Percentiles rank a stretch among this genome's conserved stretches.
Evolutionary conservation across 2,888 invertebrate genomes (phyloP).

Genomic region (Lepidocyrtinus sp.): DNA sequence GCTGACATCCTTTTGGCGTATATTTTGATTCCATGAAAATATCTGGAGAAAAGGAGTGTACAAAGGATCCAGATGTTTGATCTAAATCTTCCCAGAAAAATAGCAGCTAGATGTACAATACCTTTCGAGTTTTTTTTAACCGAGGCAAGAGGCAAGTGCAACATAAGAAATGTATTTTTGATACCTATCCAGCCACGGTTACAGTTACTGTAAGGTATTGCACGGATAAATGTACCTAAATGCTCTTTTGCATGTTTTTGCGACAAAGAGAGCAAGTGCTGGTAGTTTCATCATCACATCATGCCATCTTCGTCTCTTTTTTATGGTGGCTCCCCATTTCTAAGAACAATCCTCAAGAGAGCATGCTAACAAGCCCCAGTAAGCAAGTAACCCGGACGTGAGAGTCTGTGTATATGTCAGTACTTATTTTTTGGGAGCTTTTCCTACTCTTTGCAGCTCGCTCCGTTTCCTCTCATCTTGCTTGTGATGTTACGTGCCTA

Average conservation of each 20-base stretch:
- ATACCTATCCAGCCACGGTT: too few species aligned
- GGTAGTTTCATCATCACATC: neutral
- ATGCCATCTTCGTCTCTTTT: conserved; percentile 28
- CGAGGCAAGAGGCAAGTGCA: too few species aligned
- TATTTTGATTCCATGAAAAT: too few species aligned
- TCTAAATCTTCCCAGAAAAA: too few species aligned
- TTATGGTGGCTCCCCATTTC: conserved; percentile 23
- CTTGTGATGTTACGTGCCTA: conserved; percentile 48
- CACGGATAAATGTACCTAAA: too few species aligned
- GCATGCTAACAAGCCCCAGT: conserved; percentile 61
- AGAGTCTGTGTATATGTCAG: conserved; percentile 58
- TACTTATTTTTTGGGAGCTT: conserved; percentile 44
- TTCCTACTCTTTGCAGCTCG: conserved; percentile 13
- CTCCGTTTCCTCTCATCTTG: conserved; percentile 25
- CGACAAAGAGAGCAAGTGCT: conserved; percentile 23
- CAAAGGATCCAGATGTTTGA: conserved; percentile 50
- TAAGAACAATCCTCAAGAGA: conserved; percentile 45
- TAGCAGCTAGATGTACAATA: too few species aligned
- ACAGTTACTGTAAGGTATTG: too few species aligned
- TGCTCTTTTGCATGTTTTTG: conserved; percentile 9
- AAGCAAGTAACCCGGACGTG: conserved; percentile 61
- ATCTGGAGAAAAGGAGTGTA: conserved; percentile 13
- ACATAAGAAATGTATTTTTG: too few species aligned
- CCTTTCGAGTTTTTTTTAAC: too few species aligned
- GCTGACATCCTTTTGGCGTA: too few species aligned